phyloP scores from a whole-genome alignment of 2,888 invertebrate genomes.

The Sesia apiformis region DNA sequence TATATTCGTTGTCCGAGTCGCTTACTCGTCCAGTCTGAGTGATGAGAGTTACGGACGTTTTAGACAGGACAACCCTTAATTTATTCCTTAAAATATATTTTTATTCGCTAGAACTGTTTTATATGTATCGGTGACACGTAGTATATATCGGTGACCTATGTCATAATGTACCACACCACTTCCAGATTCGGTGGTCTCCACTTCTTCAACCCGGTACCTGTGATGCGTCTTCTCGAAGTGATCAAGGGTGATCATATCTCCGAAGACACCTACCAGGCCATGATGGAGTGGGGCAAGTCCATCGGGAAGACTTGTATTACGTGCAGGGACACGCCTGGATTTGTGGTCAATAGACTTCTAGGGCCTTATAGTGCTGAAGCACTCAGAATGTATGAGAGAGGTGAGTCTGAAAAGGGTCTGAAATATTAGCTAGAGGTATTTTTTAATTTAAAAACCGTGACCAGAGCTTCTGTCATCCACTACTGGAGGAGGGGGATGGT shows the following conservation, averaged over 20 bases:
- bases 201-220: conserved; percentile 88
- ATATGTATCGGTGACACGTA: no score
- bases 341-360: conserved; percentile 85
- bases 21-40: no score
- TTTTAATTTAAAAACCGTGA: not conserved
- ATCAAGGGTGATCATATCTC: conserved; percentile 79
- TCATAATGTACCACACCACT: not conserved
- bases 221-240: conserved; percentile 87
- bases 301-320: conserved; percentile 83
- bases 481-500: no score
- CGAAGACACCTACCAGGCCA: conserved; percentile 77
- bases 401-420: conserved; percentile 27
- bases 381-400: conserved; percentile 81
- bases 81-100: no score
- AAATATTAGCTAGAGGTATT: not conserved
- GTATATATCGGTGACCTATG: no score
- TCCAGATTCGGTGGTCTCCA: conserved; percentile 82
- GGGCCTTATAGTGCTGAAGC: conserved; percentile 85
- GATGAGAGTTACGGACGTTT: no score
- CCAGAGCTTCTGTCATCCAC: not conserved
- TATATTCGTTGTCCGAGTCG: no score
- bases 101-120: no score
- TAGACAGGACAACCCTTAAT: no score
- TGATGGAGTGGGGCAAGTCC: conserved; percentile 81
- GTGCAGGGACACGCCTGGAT: conserved; percentile 88